Evolutionary conservation across 2,888 invertebrate genomes (phyloP).

Genomic region (Alviniconcha strummeri): DNA sequence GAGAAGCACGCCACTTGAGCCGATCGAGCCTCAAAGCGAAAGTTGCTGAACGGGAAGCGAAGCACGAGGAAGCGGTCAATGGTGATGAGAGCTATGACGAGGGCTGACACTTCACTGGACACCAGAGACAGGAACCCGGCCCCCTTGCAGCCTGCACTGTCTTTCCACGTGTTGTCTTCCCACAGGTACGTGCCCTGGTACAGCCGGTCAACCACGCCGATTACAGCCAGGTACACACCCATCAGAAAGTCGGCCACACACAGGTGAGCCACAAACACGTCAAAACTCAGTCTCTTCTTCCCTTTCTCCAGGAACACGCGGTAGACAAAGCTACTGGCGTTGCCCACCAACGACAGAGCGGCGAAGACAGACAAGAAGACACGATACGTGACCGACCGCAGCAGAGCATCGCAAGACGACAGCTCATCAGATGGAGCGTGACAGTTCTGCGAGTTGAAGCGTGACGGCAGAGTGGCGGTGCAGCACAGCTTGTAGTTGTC

Average conservation of each 20-base stretch:
- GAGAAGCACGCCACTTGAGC: no score
- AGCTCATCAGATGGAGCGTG: not conserved
- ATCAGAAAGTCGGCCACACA: slow-evolving; percentile 42
- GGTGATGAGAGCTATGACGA: slow-evolving; percentile 78
- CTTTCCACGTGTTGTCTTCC: slow-evolving; percentile 50
- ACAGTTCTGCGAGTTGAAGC: not conserved
- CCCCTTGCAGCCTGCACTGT: slow-evolving; percentile 45
- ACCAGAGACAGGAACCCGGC: slow-evolving; percentile 52
- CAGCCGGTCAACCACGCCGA: slow-evolving; percentile 46
- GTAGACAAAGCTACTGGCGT: slow-evolving; percentile 1
- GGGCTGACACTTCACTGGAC: slow-evolving; percentile 79
- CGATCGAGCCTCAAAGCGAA: no score
- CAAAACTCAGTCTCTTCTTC: not conserved
- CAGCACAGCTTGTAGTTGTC: slow-evolving; percentile 13
- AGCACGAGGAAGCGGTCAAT: slow-evolving; percentile 80
- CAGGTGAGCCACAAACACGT: slow-evolving; percentile 35
- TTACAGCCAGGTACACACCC: slow-evolving; percentile 50
- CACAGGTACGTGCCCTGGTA: slow-evolving; percentile 52
- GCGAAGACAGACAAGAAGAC: slow-evolving; percentile 18
- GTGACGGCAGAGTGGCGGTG: not conserved
- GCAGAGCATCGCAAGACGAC: not conserved
- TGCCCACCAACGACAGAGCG: slow-evolving; percentile 15
- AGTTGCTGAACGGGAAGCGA: slow-evolving; percentile 75
- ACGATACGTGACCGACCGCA: not conserved
- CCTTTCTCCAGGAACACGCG: not conserved